Conservation (phyloP, 1,140 invertebrate genomes). For the Cydia pomonella region DNA sequence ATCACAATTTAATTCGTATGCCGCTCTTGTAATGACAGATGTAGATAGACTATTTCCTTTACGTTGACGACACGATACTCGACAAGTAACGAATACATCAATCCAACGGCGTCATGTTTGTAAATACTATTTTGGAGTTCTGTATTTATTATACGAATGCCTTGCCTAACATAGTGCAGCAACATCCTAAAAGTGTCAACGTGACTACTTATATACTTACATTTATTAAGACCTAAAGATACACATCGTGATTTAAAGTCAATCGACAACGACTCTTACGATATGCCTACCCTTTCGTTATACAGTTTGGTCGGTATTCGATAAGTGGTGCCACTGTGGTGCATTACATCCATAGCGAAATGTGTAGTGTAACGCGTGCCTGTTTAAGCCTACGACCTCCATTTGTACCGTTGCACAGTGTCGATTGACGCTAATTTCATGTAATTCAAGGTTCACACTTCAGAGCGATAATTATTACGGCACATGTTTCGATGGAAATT, state of each 20-base stretch:
- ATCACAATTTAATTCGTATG: constrained; percentile 19
- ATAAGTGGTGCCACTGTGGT: constrained; percentile 3
- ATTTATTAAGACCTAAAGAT: too few relatives aligned
- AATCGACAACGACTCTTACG: too few relatives aligned
- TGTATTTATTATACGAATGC: too few relatives aligned
- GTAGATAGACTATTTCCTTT: constrained; percentile 12
- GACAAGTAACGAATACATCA: not conserved
- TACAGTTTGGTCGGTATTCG: not conserved
- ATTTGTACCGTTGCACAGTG: constrained; percentile 22
- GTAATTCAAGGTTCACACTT: constrained; percentile 27
- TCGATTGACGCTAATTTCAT: constrained; percentile 27
- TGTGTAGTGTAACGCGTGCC: constrained; percentile 3
- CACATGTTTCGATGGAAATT: constrained; percentile 25
- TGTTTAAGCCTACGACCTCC: constrained; percentile 1
- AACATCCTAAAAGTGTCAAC: too few relatives aligned
- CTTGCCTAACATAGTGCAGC: not conserved
- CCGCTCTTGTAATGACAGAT: not conserved
- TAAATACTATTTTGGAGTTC: not conserved
- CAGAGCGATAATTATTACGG: constrained; percentile 23
- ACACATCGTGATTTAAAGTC: too few relatives aligned
- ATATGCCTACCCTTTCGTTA: not conserved
- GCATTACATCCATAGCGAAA: not conserved
- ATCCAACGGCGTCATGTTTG: not conserved
- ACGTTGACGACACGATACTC: not conserved
- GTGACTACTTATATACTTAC: too few relatives aligned